phyloP scores from a whole-genome alignment of 2,797 vertebrate genomes.

The Bucorvus abyssinicus region DNA sequence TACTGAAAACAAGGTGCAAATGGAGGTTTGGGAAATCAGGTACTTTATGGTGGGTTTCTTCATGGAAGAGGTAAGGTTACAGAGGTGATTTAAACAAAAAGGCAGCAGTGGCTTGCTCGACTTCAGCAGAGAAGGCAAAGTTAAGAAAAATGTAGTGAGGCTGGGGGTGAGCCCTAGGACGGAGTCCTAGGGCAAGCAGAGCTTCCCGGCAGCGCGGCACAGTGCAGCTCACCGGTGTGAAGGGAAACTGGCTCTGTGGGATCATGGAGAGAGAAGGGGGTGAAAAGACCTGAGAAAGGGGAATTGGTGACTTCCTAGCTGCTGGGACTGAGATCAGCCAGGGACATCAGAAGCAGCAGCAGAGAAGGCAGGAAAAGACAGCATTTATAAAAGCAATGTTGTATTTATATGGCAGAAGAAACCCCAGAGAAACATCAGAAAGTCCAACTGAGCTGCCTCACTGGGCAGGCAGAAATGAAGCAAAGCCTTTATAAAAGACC shows the following conservation, averaged over 20 bases:
- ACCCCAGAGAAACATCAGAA: not conserved
- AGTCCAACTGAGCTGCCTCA: not conserved
- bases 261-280: not conserved
- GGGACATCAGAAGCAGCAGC: not conserved
- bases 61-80: not conserved
- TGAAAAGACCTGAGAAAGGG: not conserved
- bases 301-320: not conserved
- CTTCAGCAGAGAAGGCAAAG: not conserved
- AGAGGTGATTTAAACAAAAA: not conserved
- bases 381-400: not conserved
- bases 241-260: not conserved
- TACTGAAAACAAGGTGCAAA: not conserved
- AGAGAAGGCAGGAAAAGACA: not conserved
- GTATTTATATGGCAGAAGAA: not conserved
- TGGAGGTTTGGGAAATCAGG: not conserved
- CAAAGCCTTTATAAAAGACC: not conserved
- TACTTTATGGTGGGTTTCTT: not conserved
- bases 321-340: not conserved
- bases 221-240: not conserved
- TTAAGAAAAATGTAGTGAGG: not conserved
- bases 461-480: not conserved
- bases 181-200: not conserved
- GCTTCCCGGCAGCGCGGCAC: fast-evolving
- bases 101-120: not conserved
- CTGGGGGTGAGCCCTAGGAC: not conserved